Conservation (phyloP, 1,140 invertebrate genomes). For the Drosophila kohkoa region DNA sequence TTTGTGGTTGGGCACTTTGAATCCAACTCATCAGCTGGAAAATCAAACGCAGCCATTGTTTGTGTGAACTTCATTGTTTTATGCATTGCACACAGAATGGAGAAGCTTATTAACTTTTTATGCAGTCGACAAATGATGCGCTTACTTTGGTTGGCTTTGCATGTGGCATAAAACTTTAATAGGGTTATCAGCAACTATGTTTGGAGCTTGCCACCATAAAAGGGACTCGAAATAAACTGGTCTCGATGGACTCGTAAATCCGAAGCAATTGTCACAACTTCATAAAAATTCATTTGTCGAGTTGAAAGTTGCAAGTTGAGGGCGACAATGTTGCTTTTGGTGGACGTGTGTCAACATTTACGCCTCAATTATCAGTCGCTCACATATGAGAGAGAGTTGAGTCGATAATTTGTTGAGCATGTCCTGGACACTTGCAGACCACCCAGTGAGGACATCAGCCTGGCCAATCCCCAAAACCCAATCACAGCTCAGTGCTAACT, state of each 20-base stretch:
- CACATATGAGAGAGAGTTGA: slow-evolving; percentile 36
- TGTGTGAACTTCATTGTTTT: slow-evolving; percentile 58
- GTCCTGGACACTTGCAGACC: slow-evolving; percentile 59
- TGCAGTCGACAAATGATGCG: slow-evolving; percentile 49
- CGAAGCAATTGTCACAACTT: slow-evolving; percentile 37
- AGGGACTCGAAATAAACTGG: background rate
- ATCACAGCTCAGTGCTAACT: slow-evolving; percentile 21
- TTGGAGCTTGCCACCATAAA: slow-evolving; percentile 20
- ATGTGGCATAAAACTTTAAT: slow-evolving; percentile 58
- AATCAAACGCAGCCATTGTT: slow-evolving; percentile 74
- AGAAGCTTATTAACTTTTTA: slow-evolving; percentile 76
- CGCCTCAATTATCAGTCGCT: slow-evolving; percentile 73
- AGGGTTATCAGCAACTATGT: slow-evolving; percentile 67
- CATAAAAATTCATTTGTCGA: slow-evolving; percentile 56
- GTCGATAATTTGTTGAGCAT: slow-evolving; percentile 71
- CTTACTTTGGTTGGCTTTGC: slow-evolving; percentile 44
- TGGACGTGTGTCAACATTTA: slow-evolving; percentile 78
- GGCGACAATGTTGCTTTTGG: slow-evolving; percentile 41
- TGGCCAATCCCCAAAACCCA: slow-evolving; percentile 32
- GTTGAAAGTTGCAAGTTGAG: slow-evolving; percentile 14
- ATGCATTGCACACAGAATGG: slow-evolving; percentile 41
- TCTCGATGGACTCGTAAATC: slow-evolving; percentile 44
- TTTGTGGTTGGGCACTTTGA: slow-evolving; percentile 58
- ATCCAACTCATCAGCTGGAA: slow-evolving; percentile 68
- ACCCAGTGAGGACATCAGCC: slow-evolving; percentile 65